Base-by-base conservation (phyloP, 2,797 vertebrate genomes). In the Karalla daura region DNA sequence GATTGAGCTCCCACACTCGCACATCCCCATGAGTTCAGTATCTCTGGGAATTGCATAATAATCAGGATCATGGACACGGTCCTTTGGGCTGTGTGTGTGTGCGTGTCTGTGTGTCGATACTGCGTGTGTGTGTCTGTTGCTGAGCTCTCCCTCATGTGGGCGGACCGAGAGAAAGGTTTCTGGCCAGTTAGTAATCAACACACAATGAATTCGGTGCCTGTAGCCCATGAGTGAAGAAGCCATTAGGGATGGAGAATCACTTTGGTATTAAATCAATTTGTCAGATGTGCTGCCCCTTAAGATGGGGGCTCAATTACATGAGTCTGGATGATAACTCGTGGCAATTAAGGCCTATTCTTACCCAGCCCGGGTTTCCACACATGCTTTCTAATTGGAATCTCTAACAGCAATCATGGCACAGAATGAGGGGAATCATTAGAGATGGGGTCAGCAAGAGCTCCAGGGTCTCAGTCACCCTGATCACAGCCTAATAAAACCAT, bases 261-360 rank as follows among this genome's bases (percentile, higher is more conserved):
- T 91, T 91, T 86, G 85, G 77, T 93, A 91, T 90, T 93, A 93
- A 93, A 93, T 94, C 90, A 91, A 92, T 94, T 93, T 92, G 91
- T 93, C 93, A 94, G 93, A 89, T 73, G 78, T 81, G 89, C 86
- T 84, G 85, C 86, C 88, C 88, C 88, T 91, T 83, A 90, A 91
- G 90, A 91, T 80, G 84, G 76, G 81, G 83, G 88, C 91, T 91
- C 86, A 92, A 91, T 93, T 92, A 93, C 89, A 92, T 47, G 61
- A 88, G 89, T 85, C 63, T 66, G 62, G 81, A 88, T 87, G 79
- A 93, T 93, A 93, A 91, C 91, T 92, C 88, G 88, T 58, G 70
- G 92, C 90, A 92, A 93, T 94, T 93, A 92, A 91, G 83, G 86
- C 76, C 87, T 78, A 83, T 89, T 90, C 87, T 85, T 88, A 76